A percentile compares a stretch with the other conserved stretches of the same genome.
Evolutionary conservation across 2,888 invertebrate species (phyloP).

Genomic region (Zaprionus bogoriensis): DNA sequence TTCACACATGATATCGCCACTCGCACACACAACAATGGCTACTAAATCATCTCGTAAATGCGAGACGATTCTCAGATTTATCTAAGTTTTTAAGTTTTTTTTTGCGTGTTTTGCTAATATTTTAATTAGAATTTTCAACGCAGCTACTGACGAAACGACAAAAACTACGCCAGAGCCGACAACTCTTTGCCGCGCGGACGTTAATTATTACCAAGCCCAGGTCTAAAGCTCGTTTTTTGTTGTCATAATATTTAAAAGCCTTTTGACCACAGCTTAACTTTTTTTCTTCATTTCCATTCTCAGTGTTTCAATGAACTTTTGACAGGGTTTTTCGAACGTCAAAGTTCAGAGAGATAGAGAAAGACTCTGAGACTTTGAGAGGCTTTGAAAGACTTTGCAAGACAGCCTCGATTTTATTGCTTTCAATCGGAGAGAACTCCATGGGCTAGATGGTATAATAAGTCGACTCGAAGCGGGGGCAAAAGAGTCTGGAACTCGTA

Average conservation of each 20-base stretch:
- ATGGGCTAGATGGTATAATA: slow-evolving; percentile 36
- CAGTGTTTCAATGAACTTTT: slow-evolving; percentile 54
- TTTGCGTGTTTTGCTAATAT: slow-evolving; percentile 27
- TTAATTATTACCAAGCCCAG: slow-evolving; percentile 23
- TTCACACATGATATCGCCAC: slow-evolving; percentile 26
- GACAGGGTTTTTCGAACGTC: slow-evolving; percentile 43
- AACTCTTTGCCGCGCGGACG: slow-evolving; percentile 7
- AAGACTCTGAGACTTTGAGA: neutral
- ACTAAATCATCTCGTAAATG: slow-evolving; percentile 30
- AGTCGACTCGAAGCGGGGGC: slow-evolving; percentile 30
- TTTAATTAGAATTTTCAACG: slow-evolving; percentile 53
- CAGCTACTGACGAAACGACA: slow-evolving; percentile 4
- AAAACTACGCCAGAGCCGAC: slow-evolving; percentile 25
- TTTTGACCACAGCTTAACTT: slow-evolving; percentile 6
- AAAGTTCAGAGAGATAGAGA: slow-evolving; percentile 42
- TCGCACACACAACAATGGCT: slow-evolving; percentile 8
- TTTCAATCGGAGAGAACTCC: no score
- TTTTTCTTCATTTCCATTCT: slow-evolving; percentile 2
- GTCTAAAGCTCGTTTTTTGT: slow-evolving; percentile 26
- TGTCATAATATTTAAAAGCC: slow-evolving; percentile 46
- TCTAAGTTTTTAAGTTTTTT: neutral
- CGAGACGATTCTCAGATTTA: slow-evolving; percentile 51
- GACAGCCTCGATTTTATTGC: slow-evolving; percentile 48
- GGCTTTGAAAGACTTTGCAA: slow-evolving; percentile 6
- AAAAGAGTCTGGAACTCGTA: slow-evolving; percentile 5